phyloP scores from a whole-genome alignment of 2,113 vertebrate species.

The Panthera uncia region DNA sequence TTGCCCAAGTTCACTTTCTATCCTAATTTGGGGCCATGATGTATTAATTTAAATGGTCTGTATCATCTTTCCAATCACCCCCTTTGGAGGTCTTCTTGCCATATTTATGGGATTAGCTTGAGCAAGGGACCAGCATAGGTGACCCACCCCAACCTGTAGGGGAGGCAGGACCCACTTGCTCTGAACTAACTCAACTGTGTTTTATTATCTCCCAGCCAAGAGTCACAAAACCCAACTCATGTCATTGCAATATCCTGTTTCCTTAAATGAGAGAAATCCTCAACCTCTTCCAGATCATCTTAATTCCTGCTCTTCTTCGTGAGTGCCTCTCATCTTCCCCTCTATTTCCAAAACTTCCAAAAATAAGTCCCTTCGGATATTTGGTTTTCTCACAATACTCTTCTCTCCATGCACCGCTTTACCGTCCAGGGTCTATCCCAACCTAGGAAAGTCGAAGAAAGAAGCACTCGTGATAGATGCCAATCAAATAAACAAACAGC shows the following conservation, averaged over 20 bases:
- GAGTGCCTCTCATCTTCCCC: neutral
- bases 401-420: neutral
- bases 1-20: neutral
- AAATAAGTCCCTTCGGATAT: neutral
- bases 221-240: neutral
- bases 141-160: neutral
- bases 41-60: neutral
- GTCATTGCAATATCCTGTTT: neutral
- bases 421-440: neutral
- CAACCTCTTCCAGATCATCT: neutral
- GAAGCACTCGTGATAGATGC: neutral
- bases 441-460: slow-evolving; percentile 13
- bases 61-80: neutral
- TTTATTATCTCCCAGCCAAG: neutral
- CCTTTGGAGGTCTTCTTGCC: neutral
- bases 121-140: neutral
- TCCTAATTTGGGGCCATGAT: neutral
- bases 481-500: slow-evolving; percentile 36
- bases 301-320: neutral
- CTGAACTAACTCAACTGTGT: neutral
- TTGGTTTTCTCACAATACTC: neutral
- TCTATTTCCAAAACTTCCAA: slow-evolving; percentile 10
- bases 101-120: neutral
- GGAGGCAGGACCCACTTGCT: neutral
- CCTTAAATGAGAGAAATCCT: neutral